Percentiles rank a stretch among this genome's conserved stretches.
Conservation (phyloP, 2,797 vertebrate species). For the Myotis planiceps region DNA sequence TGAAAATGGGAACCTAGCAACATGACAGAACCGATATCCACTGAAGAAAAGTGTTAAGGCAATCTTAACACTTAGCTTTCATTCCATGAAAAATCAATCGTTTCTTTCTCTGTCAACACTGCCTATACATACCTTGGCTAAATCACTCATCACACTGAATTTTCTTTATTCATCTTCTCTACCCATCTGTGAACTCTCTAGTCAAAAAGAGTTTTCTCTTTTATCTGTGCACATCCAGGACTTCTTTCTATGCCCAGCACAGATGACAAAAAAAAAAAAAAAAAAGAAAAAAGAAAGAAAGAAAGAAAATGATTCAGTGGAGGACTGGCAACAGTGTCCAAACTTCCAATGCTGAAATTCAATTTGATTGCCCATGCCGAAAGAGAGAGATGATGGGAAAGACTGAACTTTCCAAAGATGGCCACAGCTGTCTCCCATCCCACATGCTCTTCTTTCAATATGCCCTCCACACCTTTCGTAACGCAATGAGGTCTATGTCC, state of each 20-base stretch:
- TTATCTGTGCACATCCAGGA: slow-evolving; percentile 24
- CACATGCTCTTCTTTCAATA: not conserved
- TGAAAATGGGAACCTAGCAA: not conserved
- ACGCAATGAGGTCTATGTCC: not conserved
- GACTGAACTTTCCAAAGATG: not conserved
- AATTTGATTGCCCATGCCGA: not conserved
- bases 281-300: too few species aligned
- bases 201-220: not conserved
- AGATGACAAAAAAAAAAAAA: not conserved
- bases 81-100: not conserved
- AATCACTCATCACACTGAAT: slow-evolving; percentile 17
- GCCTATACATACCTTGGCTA: not conserved
- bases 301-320: not conserved
- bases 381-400: not conserved
- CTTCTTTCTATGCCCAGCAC: not conserved
- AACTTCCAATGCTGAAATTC: not conserved
- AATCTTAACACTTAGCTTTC: not conserved
- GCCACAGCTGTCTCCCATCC: not conserved
- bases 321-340: not conserved
- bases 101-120: not conserved
- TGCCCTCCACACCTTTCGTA: not conserved
- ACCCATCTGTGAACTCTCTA: slow-evolving; percentile 21
- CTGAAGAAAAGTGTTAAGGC: not conserved
- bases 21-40: not conserved
- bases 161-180: slow-evolving; percentile 32